These are phyloP conservation scores for Aix galericulata DNA, from an alignment of 2,113 vertebrate genomes.

Conservation along the genomic window DNA sequence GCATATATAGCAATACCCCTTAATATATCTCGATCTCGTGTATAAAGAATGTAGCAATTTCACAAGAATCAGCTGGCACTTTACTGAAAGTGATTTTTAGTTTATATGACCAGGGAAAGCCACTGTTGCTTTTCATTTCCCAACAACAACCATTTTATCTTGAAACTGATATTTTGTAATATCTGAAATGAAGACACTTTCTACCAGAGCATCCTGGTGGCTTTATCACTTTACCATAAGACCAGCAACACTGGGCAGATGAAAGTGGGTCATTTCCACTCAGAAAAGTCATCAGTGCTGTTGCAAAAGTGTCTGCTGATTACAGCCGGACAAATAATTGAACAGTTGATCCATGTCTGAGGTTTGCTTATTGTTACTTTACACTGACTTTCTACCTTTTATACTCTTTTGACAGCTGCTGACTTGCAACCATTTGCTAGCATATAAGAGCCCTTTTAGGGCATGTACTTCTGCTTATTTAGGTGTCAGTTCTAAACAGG, in stretches of 20 bases:
- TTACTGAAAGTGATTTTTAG: constrained; percentile 6
- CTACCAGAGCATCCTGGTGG: not conserved
- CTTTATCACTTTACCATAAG: not conserved
- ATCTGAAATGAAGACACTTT: not conserved
- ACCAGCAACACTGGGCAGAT: not conserved
- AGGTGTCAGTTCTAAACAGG: not conserved
- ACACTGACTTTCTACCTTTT: not conserved
- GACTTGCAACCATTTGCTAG: not conserved
- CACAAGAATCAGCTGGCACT: not conserved
- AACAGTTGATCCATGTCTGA: not conserved
- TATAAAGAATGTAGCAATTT: not conserved
- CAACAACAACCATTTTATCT: not conserved
- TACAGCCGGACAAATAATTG: not conserved
- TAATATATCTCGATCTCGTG: not conserved
- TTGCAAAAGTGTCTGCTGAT: not conserved
- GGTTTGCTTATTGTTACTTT: not conserved
- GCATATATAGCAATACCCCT: not conserved
- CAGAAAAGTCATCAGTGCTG: not conserved
- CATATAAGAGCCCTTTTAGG: not conserved
- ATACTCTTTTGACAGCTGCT: not conserved
- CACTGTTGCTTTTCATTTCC: constrained; percentile 30
- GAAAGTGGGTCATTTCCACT: not conserved
- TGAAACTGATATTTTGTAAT: not conserved
- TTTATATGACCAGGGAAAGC: not conserved
- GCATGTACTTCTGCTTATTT: not conserved